Percentiles rank a stretch among this genome's conserved stretches.
Conservation (phyloP, 2,888 invertebrate genomes). For the Diaperis boleti region DNA sequence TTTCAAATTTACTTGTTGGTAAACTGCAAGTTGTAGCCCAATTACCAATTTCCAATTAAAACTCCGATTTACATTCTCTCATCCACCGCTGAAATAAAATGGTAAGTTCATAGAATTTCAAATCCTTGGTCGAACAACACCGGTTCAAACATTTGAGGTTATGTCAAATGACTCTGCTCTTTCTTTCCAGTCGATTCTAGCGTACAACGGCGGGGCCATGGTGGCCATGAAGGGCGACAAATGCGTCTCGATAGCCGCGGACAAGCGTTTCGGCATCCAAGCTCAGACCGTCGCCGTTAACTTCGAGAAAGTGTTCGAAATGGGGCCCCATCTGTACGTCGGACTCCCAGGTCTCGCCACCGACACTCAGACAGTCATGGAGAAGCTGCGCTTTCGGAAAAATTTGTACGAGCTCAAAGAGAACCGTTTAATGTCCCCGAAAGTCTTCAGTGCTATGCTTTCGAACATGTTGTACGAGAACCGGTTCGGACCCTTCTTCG, state of each 20-base stretch:
- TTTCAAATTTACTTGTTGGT: too few species aligned
- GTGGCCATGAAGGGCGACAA: constrained; percentile 99
- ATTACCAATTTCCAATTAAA: too few species aligned
- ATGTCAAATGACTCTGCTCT: constrained; percentile 23
- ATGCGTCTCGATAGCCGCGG: constrained; percentile 96
- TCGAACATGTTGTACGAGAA: constrained; percentile 96
- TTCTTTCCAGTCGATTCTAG: constrained; percentile 77
- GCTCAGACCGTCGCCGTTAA: constrained; percentile 92
- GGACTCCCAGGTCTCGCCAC: constrained; percentile 97
- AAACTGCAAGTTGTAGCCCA: too few species aligned
- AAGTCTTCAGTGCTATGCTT: constrained; percentile 92
- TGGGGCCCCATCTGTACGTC: constrained; percentile 89
- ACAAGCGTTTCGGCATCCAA: constrained; percentile 94
- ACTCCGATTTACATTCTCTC: too few species aligned
- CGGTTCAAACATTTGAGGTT: too few species aligned
- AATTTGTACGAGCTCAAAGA: constrained; percentile 97
- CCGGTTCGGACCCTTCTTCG: constrained; percentile 97
- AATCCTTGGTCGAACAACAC: too few species aligned
- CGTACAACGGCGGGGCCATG: constrained; percentile 94
- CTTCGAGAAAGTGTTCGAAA: constrained; percentile 93
- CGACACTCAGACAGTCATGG: constrained; percentile 94
- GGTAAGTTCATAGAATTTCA: too few species aligned
- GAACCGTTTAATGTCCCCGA: constrained; percentile 90
- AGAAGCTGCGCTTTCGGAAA: constrained; percentile 87
- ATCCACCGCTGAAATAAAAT: too few species aligned